Percentiles rank a stretch among this genome's conserved stretches.
phyloP scores from a whole-genome alignment of 2,888 invertebrate species.

The Apamea monoglypha region DNA sequence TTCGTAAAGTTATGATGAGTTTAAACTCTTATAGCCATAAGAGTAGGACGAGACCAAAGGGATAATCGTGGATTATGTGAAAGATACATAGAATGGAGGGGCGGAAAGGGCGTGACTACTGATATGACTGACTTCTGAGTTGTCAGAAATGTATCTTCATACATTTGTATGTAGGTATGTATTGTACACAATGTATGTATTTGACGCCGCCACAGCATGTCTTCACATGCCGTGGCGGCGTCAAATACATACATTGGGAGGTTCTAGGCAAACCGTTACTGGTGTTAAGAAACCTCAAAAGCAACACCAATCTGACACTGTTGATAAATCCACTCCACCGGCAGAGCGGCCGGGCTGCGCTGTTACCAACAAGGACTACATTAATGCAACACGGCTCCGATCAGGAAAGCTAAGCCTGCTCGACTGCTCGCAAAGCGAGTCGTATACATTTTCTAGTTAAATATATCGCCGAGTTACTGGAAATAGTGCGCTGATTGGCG shows the following conservation, averaged over 20 bases:
- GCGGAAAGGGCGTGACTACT: background rate
- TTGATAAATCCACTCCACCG: background rate
- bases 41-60: too few species aligned
- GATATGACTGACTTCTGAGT: background rate
- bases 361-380: background rate
- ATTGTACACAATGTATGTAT: too few species aligned
- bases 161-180: too few species aligned
- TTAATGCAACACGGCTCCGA: background rate
- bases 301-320: background rate
- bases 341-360: too few species aligned
- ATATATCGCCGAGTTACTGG: background rate
- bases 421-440: background rate
- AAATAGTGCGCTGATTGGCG: background rate
- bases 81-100: background rate
- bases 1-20: background rate
- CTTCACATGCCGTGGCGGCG: background rate
- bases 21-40: background rate
- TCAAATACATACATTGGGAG: background rate
- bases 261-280: background rate
- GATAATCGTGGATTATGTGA: background rate
- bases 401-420: background rate
- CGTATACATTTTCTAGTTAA: background rate
- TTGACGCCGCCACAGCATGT: too few species aligned
- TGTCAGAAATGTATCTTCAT: background rate
- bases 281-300: background rate